These are phyloP conservation scores for Tachina lurida DNA, from an alignment of 2,888 invertebrate genomes.

Conservation along the genomic window DNA sequence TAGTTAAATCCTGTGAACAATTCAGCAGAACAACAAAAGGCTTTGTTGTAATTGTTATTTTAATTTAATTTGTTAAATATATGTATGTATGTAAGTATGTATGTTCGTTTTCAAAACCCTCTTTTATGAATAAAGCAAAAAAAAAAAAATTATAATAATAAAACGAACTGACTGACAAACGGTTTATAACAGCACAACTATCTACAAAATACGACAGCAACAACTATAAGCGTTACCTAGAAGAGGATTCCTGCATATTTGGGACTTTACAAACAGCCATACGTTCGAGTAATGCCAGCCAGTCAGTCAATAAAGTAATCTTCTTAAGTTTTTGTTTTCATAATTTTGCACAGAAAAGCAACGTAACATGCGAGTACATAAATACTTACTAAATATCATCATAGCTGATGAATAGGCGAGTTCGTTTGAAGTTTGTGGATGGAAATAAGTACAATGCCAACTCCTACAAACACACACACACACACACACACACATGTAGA, in stretches of 20 bases:
- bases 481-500: neutral
- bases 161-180: constrained; percentile 9
- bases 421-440: neutral
- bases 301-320: constrained; percentile 71
- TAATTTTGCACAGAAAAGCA: constrained; percentile 66
- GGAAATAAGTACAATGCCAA: neutral
- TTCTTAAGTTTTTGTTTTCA: constrained; percentile 71
- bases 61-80: constrained; percentile 71
- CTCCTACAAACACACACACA: neutral
- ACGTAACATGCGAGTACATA: neutral
- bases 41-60: constrained; percentile 68
- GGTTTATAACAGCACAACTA: neutral
- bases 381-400: constrained; percentile 2
- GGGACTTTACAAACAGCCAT: constrained; percentile 18
- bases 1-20: constrained; percentile 28
- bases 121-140: constrained; percentile 44
- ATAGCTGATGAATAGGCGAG: constrained; percentile 33
- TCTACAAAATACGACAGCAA: constrained; percentile 3
- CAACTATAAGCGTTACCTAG: neutral
- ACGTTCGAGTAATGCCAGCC: constrained; percentile 64
- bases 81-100: no score
- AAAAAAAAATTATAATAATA: constrained; percentile 23
- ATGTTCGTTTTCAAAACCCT: constrained; percentile 55
- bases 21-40: constrained; percentile 19
- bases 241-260: constrained; percentile 8